Evolutionary conservation across 1,140 invertebrate genomes (phyloP), one percentile per base, ranked within the genome.

Genomic region (Xylocopa sonorina): DNA sequence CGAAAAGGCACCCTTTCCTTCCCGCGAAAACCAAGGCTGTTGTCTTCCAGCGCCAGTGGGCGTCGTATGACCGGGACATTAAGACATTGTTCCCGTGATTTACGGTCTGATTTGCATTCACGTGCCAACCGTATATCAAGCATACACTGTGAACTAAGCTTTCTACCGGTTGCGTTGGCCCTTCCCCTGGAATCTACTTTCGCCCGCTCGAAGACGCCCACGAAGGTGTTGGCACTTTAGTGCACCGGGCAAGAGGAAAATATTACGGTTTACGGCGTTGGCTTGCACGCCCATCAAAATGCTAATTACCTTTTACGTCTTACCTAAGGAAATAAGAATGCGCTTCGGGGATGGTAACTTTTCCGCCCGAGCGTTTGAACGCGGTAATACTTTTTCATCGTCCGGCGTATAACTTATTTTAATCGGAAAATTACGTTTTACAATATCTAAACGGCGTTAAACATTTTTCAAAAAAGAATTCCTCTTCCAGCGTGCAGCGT

Each of bases 51-150:
- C 87, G 86, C 87, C 82, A 86, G 87, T 88, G 89, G 89, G 89
- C 88, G 90, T 90, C 88, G 90, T 91, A 92, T 93, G 92, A 93
- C 92, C 92, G 90, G 91, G 92, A 92, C 92, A 92, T 93, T 93
- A 93, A 93, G 92, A 93, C 92, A 93, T 93, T 93, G 92, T 93
- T 93, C 92, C 83, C 83, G 91, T 93, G 92, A 93, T 93, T 93
- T 93, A 93, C 91, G 92, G 86, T 85, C 89, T 88, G 91, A 92
- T 93, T 92, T 92, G 92, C 90, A 92, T 93, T 93, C 91, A 93
- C 90, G 90, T 88, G 89, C 90, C 89, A 88, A 86, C 91, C 91
- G 88, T 93, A 92, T 93, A 93, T 93, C 92, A 92, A 91, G 89
- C 91, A 90, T 92, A 91, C 90, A 92, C 91, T 92, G 90, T 91